Evolutionary conservation across 2,797 vertebrate genomes (phyloP).

Genomic region (Xiphophorus birchmanni): DNA sequence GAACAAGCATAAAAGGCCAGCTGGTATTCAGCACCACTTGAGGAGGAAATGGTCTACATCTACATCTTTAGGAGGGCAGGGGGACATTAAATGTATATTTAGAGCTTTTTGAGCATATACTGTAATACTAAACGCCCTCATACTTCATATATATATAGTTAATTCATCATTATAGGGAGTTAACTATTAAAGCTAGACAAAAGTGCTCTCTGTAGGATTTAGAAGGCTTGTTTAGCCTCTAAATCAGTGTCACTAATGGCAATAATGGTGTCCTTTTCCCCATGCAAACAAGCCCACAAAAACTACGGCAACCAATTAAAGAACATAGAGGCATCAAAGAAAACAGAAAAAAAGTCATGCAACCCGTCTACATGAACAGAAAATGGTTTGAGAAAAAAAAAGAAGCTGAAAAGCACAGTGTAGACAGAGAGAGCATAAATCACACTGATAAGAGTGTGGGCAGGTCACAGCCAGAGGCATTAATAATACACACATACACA

Average conservation of each 20-base stretch:
- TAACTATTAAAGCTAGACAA: slow-evolving; percentile 62
- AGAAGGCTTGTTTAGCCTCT: slow-evolving; percentile 48
- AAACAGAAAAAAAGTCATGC: slow-evolving; percentile 31
- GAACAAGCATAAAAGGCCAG: slow-evolving; percentile 44
- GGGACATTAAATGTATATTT: slow-evolving; percentile 31
- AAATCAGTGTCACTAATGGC: slow-evolving; percentile 40
- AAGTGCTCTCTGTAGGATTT: slow-evolving; percentile 47
- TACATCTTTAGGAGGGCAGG: slow-evolving; percentile 14
- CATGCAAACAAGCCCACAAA: slow-evolving; percentile 1
- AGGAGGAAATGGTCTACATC: slow-evolving; percentile 28
- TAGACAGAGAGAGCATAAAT: slow-evolving; percentile 72
- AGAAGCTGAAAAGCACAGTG: slow-evolving; percentile 55
- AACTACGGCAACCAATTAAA: neutral
- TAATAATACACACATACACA: slow-evolving; percentile 74
- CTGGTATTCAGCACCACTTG: slow-evolving; percentile 45
- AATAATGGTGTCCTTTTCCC: slow-evolving; percentile 16
- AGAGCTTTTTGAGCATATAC: slow-evolving; percentile 47
- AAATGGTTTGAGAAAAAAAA: slow-evolving; percentile 28
- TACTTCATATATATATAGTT: slow-evolving; percentile 38
- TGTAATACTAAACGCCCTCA: slow-evolving; percentile 25
- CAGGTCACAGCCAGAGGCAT: slow-evolving; percentile 76
- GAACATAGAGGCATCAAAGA: slow-evolving; percentile 12
- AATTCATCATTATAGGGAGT: slow-evolving; percentile 51
- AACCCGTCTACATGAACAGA: slow-evolving; percentile 61
- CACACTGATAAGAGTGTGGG: slow-evolving; percentile 74